These are phyloP conservation scores for Sarcophaga subvicina DNA, from an alignment of 2,888 invertebrate genomes.

Conservation along the genomic window DNA sequence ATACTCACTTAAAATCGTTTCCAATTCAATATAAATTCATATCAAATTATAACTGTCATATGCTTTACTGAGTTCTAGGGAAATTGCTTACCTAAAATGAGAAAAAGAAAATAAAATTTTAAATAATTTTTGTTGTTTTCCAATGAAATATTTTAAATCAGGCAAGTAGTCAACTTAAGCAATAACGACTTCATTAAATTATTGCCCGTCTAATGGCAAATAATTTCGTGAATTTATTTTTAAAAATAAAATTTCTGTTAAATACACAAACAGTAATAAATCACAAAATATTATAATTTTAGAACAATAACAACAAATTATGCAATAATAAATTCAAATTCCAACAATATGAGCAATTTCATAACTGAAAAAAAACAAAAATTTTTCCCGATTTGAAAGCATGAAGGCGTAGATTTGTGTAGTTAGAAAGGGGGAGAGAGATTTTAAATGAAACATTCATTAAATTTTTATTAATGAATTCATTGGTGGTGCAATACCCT, in stretches of 20 bases:
- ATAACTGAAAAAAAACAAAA: too few species aligned
- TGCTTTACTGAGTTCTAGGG: too few species aligned
- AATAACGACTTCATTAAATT: neutral
- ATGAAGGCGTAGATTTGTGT: too few species aligned
- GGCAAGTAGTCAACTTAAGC: neutral
- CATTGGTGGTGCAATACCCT: slow-evolving; percentile 19
- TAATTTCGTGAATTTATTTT: neutral
- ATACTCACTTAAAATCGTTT: slow-evolving; percentile 28
- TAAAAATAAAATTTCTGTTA: too few species aligned
- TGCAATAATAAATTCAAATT: too few species aligned
- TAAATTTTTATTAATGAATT: slow-evolving; percentile 54
- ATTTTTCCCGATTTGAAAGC: too few species aligned
- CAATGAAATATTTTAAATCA: neutral
- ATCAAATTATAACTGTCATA: neutral
- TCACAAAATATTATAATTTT: too few species aligned
- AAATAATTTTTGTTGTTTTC: slow-evolving; percentile 10
- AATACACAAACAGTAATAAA: too few species aligned
- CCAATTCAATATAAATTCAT: neutral
- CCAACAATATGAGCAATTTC: too few species aligned
- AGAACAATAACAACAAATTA: too few species aligned
- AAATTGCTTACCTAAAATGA: slow-evolving; percentile 50
- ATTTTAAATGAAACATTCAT: slow-evolving; percentile 32
- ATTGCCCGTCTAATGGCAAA: neutral
- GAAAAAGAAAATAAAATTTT: slow-evolving; percentile 10
- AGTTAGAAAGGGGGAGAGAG: neutral